A percentile compares a stretch with the other conserved stretches of the same genome.
These are phyloP conservation scores for Geococcyx californianus DNA, from an alignment of 2,113 vertebrate genomes.

Conservation along the genomic window DNA sequence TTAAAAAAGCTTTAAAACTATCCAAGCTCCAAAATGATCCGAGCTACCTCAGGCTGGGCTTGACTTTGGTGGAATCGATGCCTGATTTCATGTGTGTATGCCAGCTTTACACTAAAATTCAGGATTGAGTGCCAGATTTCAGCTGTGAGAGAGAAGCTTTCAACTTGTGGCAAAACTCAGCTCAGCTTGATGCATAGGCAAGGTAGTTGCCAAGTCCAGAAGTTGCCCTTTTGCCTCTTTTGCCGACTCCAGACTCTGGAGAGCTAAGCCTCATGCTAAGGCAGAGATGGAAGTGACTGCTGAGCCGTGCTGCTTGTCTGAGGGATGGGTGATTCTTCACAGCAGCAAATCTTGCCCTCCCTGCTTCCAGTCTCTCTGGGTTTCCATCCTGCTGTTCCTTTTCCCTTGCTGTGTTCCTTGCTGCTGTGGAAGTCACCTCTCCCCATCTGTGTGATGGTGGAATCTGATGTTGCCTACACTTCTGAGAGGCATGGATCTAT, in stretches of 20 bases:
- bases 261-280: not conserved
- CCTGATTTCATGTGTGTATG: too few relatives aligned
- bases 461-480: not conserved
- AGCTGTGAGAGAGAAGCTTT: not conserved
- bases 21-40: not conserved
- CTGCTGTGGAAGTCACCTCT: not conserved
- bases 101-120: not conserved
- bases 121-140: not conserved
- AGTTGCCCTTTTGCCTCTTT: not conserved
- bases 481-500: not conserved
- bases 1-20: not conserved
- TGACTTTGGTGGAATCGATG: not conserved
- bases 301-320: not conserved
- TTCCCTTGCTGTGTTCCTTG: not conserved
- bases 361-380: not conserved
- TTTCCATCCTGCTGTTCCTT: not conserved
- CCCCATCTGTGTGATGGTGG: not conserved
- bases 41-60: not conserved
- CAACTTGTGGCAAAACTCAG: not conserved
- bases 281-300: not conserved
- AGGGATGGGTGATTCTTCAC: not conserved
- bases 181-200: not conserved
- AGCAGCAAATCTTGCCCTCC: not conserved
- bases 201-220: not conserved
- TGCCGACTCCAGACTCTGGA: not conserved